Evolutionary conservation across 1,140 invertebrate species (phyloP).

Genomic region (Octopus bimaculoides): DNA sequence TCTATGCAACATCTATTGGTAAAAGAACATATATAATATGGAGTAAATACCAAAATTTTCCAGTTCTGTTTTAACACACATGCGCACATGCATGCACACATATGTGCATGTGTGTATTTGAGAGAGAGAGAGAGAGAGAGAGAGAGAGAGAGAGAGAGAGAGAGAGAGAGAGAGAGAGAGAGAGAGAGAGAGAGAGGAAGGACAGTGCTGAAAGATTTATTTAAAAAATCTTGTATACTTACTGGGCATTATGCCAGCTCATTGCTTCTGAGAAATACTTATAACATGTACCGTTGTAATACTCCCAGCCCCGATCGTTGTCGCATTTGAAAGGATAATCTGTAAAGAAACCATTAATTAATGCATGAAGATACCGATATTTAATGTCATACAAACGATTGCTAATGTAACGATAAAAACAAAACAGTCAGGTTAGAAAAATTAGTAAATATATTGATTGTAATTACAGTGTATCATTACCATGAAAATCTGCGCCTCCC

Average conservation of each 20-base stretch:
- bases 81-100: neutral
- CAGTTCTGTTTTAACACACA: neutral
- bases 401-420: too few species aligned
- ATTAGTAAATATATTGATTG: too few species aligned
- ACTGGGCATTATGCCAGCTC: neutral
- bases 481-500: too few species aligned
- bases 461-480: too few species aligned
- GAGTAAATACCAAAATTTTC: neutral
- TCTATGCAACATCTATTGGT: too few species aligned
- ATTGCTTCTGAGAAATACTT: neutral
- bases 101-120: neutral
- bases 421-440: too few species aligned
- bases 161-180: neutral
- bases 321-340: neutral
- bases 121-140: neutral
- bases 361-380: too few species aligned
- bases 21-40: neutral
- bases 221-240: neutral
- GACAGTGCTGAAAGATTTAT: too few species aligned
- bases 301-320: neutral
- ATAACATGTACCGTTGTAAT: slow-evolving; percentile 3
- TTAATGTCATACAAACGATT: too few species aligned
- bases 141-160: neutral
- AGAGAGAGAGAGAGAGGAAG: neutral
- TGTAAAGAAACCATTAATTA: neutral